These are phyloP conservation scores for Clusia tigrina DNA, from an alignment of 2,888 invertebrate species.

Conservation along the genomic window DNA sequence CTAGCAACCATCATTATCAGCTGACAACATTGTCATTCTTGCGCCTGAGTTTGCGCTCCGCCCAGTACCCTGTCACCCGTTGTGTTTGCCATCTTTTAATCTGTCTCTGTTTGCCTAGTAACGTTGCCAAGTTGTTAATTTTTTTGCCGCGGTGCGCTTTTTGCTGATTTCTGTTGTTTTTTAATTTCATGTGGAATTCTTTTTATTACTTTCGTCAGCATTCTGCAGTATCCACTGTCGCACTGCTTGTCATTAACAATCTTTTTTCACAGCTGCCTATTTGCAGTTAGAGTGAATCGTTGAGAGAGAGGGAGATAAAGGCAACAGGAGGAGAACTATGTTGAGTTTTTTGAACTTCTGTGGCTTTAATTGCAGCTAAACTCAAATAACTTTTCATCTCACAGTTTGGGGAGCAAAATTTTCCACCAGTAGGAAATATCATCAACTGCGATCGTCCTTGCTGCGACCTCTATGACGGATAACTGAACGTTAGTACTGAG, in stretches of 20 bases:
- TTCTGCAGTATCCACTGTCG: neutral
- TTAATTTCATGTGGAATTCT: conserved; percentile 9
- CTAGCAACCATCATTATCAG: neutral
- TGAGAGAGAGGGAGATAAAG: too few relatives aligned
- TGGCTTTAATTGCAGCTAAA: too few relatives aligned
- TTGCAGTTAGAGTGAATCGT: too few relatives aligned
- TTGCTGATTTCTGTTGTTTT: conserved; percentile 6
- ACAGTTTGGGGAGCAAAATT: too few relatives aligned
- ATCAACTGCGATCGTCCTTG: too few relatives aligned
- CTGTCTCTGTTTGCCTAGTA: conserved; percentile 19
- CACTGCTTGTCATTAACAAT: conserved; percentile 32
- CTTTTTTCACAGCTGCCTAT: conserved; percentile 33
- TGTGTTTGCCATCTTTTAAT: conserved; percentile 11
- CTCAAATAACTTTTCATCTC: too few relatives aligned
- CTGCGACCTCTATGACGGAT: too few relatives aligned
- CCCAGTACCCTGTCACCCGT: neutral
- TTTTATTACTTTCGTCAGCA: neutral
- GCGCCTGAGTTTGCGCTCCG: neutral
- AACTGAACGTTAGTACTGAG: too few relatives aligned
- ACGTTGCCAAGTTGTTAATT: conserved; percentile 32
- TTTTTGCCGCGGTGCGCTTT: conserved; percentile 23
- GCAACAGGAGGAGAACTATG: too few relatives aligned
- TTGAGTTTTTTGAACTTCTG: too few relatives aligned
- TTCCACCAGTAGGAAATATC: too few relatives aligned
- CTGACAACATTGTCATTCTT: neutral